Evolutionary conservation across 1,140 invertebrate species (phyloP).

Genomic region (Meloidogyne exigua): DNA sequence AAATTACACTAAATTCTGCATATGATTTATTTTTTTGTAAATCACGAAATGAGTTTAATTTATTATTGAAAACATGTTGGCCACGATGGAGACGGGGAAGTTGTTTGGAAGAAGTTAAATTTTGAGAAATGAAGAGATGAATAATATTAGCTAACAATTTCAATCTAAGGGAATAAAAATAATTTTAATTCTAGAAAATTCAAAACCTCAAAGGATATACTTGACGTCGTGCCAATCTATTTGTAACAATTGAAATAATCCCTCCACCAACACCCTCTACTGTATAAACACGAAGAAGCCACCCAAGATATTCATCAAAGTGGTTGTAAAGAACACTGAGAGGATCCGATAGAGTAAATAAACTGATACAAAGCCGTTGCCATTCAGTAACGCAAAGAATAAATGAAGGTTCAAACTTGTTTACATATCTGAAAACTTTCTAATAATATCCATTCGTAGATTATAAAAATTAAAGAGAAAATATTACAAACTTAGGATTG

Average conservation of each 20-base stretch:
- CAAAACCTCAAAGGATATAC: slow-evolving; percentile 29
- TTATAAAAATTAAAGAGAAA: not conserved
- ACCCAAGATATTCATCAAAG: slow-evolving; percentile 29
- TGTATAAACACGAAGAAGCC: slow-evolving; percentile 37
- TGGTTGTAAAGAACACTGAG: not conserved
- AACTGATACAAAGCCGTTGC: slow-evolving; percentile 30
- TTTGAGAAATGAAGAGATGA: slow-evolving; percentile 36
- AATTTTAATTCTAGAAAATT: not conserved
- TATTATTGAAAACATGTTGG: slow-evolving; percentile 34
- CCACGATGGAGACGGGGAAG: slow-evolving; percentile 26
- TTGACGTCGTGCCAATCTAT: slow-evolving; percentile 31
- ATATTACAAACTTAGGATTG: slow-evolving; percentile 36
- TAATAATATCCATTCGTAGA: not conserved
- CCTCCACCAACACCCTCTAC: slow-evolving; percentile 42
- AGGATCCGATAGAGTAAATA: slow-evolving; percentile 27
- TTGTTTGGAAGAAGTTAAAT: slow-evolving; percentile 31
- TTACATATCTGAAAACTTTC: slow-evolving; percentile 29
- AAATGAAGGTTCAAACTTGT: slow-evolving; percentile 30
- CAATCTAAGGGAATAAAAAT: slow-evolving; percentile 18
- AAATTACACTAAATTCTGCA: slow-evolving; percentile 1
- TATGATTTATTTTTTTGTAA: slow-evolving; percentile 34
- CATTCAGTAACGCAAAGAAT: slow-evolving; percentile 39
- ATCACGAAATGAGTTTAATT: slow-evolving; percentile 33
- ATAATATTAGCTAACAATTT: slow-evolving; percentile 40
- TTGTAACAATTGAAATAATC: slow-evolving; percentile 34